Evolutionary conservation across 2,797 vertebrate species (phyloP), one percentile per base, ranked within the genome.

Genomic region (Kryptolebias ocellatus): DNA sequence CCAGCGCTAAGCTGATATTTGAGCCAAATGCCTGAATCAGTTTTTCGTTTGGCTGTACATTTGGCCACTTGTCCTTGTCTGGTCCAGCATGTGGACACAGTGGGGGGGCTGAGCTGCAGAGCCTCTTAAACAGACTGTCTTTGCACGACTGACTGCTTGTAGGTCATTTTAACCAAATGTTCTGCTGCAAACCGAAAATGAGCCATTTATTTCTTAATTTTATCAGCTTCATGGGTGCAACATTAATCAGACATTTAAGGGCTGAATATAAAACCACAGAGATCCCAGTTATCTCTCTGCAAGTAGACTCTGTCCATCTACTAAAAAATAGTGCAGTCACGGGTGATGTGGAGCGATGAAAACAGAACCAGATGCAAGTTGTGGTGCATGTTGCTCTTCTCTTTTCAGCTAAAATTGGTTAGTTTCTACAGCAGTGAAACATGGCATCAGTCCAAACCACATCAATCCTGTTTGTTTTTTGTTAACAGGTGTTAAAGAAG

Each of bases 401-500:
- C 60, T 46, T 0, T 76, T 80, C 28, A 16, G 1, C 5, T 28
- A 55, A 78, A 73, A 60, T 18, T 7, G 4, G 18, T 0, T 12
- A 7, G 61, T 64, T 2, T 54, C 16, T 42, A 1, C 60, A 42
- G 10, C 50, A 58, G 16, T n/a, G 55, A 67, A 73, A 79, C 46
- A 24, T 10, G 2, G 4, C 4, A 2, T 54, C 37, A 11, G 24
- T 28, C 6, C 0, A 0, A 24, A 52, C 55, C 27, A 29, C 34
- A 52, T 16, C n/a, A 1, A 55, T 10, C 6, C 15, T 1, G 9
- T 50, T 1, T 1, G 11, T 55, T 62, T 54, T 39, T 37, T 31
- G 12, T 29, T 54, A 64, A 29, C 51, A 78, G 74, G 65, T 77
- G 79, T 68, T 61, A 34, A 64, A 64, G 66, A 45, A 74, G 84